phyloP scores from a whole-genome alignment of 1,140 invertebrate genomes.

The Acromyrmex heyeri region DNA sequence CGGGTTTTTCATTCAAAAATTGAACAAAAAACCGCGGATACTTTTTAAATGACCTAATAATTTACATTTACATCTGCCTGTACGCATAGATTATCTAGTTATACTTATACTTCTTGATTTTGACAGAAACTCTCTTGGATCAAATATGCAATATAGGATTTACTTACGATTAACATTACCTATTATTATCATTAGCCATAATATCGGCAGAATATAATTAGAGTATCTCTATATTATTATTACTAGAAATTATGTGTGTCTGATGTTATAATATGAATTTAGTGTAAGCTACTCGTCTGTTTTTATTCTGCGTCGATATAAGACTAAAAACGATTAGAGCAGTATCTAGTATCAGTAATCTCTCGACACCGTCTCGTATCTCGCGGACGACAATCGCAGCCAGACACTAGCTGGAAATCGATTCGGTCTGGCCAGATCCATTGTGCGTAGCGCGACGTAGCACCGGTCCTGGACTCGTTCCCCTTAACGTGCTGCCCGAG shows the following conservation, averaged over 20 bases:
- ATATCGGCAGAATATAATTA: background rate
- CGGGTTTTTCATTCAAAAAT: too few relatives aligned
- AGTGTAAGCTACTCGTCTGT: background rate
- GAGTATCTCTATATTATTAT: background rate
- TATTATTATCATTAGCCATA: background rate
- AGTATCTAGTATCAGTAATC: background rate
- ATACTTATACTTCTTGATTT: background rate
- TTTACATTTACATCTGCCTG: background rate
- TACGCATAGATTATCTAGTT: background rate
- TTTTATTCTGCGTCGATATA: background rate
- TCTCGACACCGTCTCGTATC: background rate
- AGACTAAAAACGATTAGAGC: conserved; percentile 6
- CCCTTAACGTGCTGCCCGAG: background rate
- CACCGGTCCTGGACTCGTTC: conserved; percentile 12
- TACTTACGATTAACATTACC: background rate
- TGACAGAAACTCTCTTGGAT: background rate
- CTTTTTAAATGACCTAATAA: too few relatives aligned
- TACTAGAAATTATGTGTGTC: background rate
- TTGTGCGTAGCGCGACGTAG: conserved; percentile 46
- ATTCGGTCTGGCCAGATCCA: conserved; percentile 59
- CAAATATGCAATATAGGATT: background rate
- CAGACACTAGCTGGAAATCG: conserved; percentile 51
- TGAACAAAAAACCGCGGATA: too few relatives aligned
- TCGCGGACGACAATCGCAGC: conserved; percentile 30
- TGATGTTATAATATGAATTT: background rate